Evolutionary conservation across 2,113 vertebrate genomes (phyloP).

Genomic region (Actenoides lindsayi): DNA sequence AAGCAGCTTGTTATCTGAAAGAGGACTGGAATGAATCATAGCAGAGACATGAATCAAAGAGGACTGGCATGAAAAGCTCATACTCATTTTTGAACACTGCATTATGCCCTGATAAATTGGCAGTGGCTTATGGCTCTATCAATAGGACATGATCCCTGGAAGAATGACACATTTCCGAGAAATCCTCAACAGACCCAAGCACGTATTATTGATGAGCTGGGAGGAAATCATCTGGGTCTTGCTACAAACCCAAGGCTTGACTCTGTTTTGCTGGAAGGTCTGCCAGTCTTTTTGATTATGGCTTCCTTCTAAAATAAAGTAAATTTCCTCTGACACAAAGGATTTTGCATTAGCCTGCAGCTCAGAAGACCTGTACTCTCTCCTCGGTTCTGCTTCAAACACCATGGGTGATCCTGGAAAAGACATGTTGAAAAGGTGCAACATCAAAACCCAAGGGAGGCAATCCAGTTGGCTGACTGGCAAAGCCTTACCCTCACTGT

Average conservation of each 20-base stretch:
- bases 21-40: constrained; percentile 18
- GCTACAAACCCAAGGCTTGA: not conserved
- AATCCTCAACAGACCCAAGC: not conserved
- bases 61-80: constrained; percentile 13
- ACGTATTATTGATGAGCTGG: not conserved
- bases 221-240: not conserved
- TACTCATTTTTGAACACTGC: not conserved
- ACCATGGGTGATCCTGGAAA: not conserved
- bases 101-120: constrained; percentile 22
- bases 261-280: not conserved
- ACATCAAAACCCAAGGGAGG: not conserved
- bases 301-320: not conserved
- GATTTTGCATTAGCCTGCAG: not conserved
- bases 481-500: fast-evolving
- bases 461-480: not conserved
- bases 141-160: not conserved
- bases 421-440: not conserved
- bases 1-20: not conserved
- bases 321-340: not conserved
- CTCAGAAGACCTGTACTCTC: not conserved
- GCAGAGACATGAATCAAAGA: not conserved
- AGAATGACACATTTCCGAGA: constrained; percentile 7
- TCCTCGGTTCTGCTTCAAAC: not conserved
- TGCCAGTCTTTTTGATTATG: not conserved
- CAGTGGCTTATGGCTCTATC: constrained; percentile 16